Evolutionary conservation across 2,888 invertebrate species (phyloP), one percentile per base, ranked within the genome.

Genomic region (Xanthorhoe designata): DNA sequence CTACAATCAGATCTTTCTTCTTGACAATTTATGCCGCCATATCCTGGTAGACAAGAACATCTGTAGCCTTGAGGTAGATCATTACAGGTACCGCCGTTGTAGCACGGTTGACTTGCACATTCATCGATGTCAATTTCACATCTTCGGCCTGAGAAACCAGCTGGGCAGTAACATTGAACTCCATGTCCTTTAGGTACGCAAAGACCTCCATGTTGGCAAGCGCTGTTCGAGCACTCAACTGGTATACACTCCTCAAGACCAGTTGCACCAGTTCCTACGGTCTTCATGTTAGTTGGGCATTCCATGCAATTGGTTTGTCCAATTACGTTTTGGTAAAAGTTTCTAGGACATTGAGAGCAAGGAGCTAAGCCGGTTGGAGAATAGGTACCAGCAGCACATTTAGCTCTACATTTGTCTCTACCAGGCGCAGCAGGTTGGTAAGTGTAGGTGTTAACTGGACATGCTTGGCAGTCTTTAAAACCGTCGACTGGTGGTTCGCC

Each of bases 51-150:
- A 82, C 99, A 99, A 71, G 97, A 96, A 78, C 99, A 99, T 75
- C 96, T 95, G 82, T 98, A 99, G 13, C 98, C 98, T 93, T 98
- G 98, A 0, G 98, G 98, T 63, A 97, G 93, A 88, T 99, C 99
- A 53, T 97, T 96, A 86, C 99, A 99, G 35, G 96, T 97, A 19
- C 97, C 99, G 7, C 97, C 97, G 81, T 99, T 98, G 84, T 97
- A 98, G 85, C 99, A 99, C 17, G 99, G 99, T 77, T 97, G 97
- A 7, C 98, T 98, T 6, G 97, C 96, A 84, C 99, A 99, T 83
- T 99, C 99, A 80, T 99, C 97, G 55, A 99, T 98, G 78, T 99
- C 99, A 69, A 98, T 95, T 92, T 99, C 98, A 87, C 99, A 99
- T 68, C 97, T 95, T 67, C 97, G 95, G 64, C 99, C 99, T 0